These are phyloP conservation scores for Thunnus maccoyii DNA, from an alignment of 2,113 vertebrate species.

Conservation along the genomic window DNA sequence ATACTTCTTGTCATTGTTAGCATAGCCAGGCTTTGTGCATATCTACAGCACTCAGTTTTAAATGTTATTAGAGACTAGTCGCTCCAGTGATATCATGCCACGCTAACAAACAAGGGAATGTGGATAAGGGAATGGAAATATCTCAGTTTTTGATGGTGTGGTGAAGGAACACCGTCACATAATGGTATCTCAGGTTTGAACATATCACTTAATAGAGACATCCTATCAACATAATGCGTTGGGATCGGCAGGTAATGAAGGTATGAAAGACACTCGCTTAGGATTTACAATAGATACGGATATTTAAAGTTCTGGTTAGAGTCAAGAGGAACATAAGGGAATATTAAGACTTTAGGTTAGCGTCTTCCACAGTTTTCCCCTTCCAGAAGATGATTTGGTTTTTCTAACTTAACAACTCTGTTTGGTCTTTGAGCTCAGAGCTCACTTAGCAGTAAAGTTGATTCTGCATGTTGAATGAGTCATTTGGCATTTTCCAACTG, in stretches of 20 bases:
- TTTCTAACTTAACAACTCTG: constrained; percentile 25
- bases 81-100: constrained; percentile 55
- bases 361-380: constrained; percentile 57
- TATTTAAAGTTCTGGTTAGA: constrained; percentile 38
- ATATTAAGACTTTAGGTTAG: constrained; percentile 50
- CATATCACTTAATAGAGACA: constrained; percentile 70
- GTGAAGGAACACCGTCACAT: constrained; percentile 55
- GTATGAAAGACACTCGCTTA: constrained; percentile 1
- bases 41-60: constrained; percentile 50
- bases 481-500: constrained; percentile 14
- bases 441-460: constrained; percentile 16
- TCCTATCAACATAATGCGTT: constrained; percentile 44
- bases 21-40: constrained; percentile 54
- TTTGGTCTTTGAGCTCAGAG: constrained; percentile 39
- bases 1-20: constrained; percentile 52
- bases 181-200: constrained; percentile 80
- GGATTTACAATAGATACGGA: constrained; percentile 24
- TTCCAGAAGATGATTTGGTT: constrained; percentile 50
- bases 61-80: constrained; percentile 52
- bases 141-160: constrained; percentile 58
- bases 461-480: constrained; percentile 38
- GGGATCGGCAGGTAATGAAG: constrained; percentile 28
- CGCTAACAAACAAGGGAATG: constrained; percentile 44
- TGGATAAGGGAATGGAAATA: constrained; percentile 38
- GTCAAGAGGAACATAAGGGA: constrained; percentile 39